Percentiles rank a stretch among this genome's conserved stretches.
phyloP scores from a whole-genome alignment of 2,113 vertebrate species.

The Dicerorhinus sumatrensis region DNA sequence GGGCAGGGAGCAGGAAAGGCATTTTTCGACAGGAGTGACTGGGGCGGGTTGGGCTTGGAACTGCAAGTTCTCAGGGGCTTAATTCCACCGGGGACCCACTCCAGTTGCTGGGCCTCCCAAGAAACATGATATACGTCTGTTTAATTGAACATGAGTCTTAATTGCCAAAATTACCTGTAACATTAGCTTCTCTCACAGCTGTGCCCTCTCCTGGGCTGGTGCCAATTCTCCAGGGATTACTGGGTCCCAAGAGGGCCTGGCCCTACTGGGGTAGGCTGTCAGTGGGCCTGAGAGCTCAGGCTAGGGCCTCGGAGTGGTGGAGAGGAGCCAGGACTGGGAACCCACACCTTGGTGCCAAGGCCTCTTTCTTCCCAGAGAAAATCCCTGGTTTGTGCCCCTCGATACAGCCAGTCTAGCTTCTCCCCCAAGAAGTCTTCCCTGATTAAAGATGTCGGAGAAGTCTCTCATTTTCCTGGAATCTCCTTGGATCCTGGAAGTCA shows the following conservation, averaged over 20 bases:
- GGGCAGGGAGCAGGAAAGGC: neutral
- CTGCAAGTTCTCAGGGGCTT: slow-evolving; percentile 15
- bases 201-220: slow-evolving; percentile 83
- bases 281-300: neutral
- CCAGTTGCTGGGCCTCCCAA: neutral
- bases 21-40: neutral
- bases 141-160: slow-evolving; percentile 74
- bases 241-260: neutral
- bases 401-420: neutral
- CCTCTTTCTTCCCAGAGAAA: neutral
- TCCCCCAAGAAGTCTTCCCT: neutral
- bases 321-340: neutral
- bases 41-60: neutral
- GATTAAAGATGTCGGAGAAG: neutral
- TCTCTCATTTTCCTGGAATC: neutral
- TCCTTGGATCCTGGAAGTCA: neutral
- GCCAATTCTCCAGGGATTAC: slow-evolving; percentile 79
- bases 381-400: too few species aligned
- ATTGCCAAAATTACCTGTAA: slow-evolving; percentile 88
- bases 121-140: slow-evolving; percentile 65
- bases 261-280: neutral
- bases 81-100: neutral
- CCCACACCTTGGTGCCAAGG: too few species aligned
- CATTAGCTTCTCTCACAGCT: slow-evolving; percentile 89
- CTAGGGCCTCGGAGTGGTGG: accelerated